These are phyloP conservation scores for Micromys minutus DNA, from an alignment of 2,113 vertebrate species.

Conservation along the genomic window DNA sequence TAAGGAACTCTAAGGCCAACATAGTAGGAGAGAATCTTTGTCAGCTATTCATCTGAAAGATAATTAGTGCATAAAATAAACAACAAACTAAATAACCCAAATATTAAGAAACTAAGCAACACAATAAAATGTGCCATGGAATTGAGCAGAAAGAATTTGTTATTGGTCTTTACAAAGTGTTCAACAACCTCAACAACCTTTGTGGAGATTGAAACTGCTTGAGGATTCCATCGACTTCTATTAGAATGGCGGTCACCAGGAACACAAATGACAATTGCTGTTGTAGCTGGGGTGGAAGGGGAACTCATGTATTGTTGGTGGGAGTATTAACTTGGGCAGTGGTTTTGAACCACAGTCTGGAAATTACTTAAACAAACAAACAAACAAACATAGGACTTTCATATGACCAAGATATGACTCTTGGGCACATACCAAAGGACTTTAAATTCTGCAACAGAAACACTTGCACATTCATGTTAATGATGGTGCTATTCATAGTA, in stretches of 20 bases:
- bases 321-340: background rate
- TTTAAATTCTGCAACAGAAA: background rate
- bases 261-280: background rate
- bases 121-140: background rate
- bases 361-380: background rate
- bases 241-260: background rate
- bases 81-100: background rate
- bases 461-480: background rate
- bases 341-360: background rate
- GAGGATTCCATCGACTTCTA: background rate
- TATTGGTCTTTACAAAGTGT: background rate
- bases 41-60: background rate
- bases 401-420: background rate
- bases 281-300: too few species aligned
- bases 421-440: background rate
- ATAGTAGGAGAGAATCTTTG: background rate
- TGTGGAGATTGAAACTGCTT: background rate
- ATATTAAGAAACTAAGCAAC: background rate
- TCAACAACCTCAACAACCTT: background rate
- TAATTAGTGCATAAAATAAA: background rate
- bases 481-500: background rate
- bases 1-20: background rate
- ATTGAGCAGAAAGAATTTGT: background rate
- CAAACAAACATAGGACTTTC: background rate
- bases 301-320: background rate